Conservation (phyloP, 1,140 invertebrate genomes). For the Copidosoma floridanum region DNA sequence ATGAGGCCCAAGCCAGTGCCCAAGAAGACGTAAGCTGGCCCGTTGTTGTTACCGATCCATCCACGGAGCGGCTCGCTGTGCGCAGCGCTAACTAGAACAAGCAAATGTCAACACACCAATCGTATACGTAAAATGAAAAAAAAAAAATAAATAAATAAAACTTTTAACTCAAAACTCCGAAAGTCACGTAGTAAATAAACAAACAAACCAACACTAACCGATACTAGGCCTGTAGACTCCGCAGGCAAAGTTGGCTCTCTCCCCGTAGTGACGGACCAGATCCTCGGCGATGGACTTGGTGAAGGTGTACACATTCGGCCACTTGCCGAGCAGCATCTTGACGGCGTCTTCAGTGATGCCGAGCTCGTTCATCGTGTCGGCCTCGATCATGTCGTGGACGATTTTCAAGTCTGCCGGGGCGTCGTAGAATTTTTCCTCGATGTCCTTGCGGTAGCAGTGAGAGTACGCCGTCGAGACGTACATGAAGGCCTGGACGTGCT, state of each 20-base stretch:
- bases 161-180: too few relatives aligned
- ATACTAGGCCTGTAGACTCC: conserved; percentile 62
- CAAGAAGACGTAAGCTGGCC: conserved; percentile 60
- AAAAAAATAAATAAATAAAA: not conserved
- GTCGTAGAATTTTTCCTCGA: conserved; percentile 58
- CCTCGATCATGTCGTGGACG: conserved; percentile 48
- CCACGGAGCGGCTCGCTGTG: conserved; percentile 66
- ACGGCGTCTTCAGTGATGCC: conserved; percentile 37
- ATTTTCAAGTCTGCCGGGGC: conserved; percentile 46
- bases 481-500: conserved; percentile 45
- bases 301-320: conserved; percentile 62
- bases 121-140: not conserved
- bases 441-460: conserved; percentile 48
- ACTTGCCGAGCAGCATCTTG: conserved; percentile 50
- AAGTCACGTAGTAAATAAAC: conserved; percentile 5
- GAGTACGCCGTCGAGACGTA: conserved; percentile 42
- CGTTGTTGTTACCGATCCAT: conserved; percentile 79
- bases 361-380: conserved; percentile 11
- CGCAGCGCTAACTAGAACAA: conserved; percentile 40
- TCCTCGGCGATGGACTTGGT: conserved; percentile 63
- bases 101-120: not conserved
- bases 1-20: conserved; percentile 65
- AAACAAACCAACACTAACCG: conserved; percentile 52
- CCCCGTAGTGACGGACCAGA: conserved; percentile 53
- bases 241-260: conserved; percentile 57